Base-by-base conservation (phyloP, 2,797 vertebrate genomes). In the Onychomys torridus region DNA sequence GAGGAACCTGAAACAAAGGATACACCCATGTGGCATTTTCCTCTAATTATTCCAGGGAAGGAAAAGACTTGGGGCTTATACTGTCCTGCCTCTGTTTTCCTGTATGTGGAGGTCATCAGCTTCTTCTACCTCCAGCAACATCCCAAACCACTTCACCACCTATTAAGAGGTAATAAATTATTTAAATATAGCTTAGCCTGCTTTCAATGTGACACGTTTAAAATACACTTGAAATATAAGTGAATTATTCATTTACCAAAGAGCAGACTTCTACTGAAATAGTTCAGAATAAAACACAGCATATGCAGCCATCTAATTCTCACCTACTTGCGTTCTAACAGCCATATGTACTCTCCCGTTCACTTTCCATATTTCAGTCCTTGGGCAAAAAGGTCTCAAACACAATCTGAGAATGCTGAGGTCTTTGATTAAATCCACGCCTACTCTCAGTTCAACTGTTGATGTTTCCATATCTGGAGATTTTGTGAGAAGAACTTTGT, bases 161-260 rank as follows among this genome's bases (percentile, higher is more conserved):
- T 97, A 97, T 97, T 97, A 97, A 97, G 96, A 96, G 94, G 90
- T 95, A 91, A 94, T 97, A 97, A 94, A 93, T 94, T 94, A 97
- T 95, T 97, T 96, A 97, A 97, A 96, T 97, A 96, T 93, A 92
- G 90, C 93, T 97, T 97, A 71, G 61, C 65, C 76, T 96, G 93
- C 61, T 97, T 96, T 96, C 90, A 96, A 97, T 96, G 90, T 87
- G 95, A 92, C 84, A 93, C 85, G 94, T 91, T 96, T 97, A 98
- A 98, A 97, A 95, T 96, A 82, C 78, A 94, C 84, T 97, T 96
- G 75, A 95, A 95, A 97, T 94, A 93, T 88, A 97, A 97, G 96
- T 97, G 96, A 97, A 98, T 97, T 96, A 98, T 98, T 98, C 98
- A 98, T 97, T 97, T 97, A 97, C 97, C 93, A 96, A 96, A 97